Evolutionary conservation across 2,888 invertebrate species (phyloP).

Genomic region (Lacanobia wlatinum): DNA sequence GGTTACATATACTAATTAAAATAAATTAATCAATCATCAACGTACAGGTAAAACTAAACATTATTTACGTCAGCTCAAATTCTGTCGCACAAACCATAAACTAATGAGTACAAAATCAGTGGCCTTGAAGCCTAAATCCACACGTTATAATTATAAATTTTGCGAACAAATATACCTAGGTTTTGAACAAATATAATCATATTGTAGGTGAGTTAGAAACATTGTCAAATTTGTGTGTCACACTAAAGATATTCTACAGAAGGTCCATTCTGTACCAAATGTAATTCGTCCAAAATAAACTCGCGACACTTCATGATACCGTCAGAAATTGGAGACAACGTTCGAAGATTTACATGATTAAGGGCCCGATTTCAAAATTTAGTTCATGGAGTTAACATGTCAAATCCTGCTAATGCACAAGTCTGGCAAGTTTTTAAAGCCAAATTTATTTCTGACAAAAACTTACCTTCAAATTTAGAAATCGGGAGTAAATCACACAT

Average conservation of each 20-base stretch:
- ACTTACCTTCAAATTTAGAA: too few species aligned
- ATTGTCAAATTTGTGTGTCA: background rate
- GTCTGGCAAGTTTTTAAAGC: too few species aligned
- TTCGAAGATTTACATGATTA: too few species aligned
- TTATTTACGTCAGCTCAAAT: background rate
- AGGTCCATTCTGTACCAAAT: slow-evolving; percentile 9
- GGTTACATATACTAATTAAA: slow-evolving; percentile 3
- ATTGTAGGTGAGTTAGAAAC: background rate
- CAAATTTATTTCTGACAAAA: too few species aligned
- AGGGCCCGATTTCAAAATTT: too few species aligned
- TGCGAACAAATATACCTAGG: background rate
- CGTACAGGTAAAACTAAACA: background rate
- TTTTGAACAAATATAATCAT: background rate
- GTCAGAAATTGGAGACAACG: too few species aligned
- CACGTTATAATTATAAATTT: slow-evolving; percentile 22
- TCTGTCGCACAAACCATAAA: background rate
- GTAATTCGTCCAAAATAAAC: too few species aligned
- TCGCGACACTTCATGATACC: too few species aligned
- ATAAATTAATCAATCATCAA: background rate
- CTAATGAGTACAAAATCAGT: slow-evolving; percentile 21
- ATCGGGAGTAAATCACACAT: too few species aligned
- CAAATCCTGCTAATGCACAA: too few species aligned
- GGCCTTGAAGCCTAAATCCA: slow-evolving; percentile 19
- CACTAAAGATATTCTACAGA: background rate
- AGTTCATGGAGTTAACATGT: too few species aligned